Percentiles rank a stretch among this genome's conserved stretches.
Evolutionary conservation across 2,113 vertebrate species (phyloP).

Genomic region (Peromyscus maniculatus): DNA sequence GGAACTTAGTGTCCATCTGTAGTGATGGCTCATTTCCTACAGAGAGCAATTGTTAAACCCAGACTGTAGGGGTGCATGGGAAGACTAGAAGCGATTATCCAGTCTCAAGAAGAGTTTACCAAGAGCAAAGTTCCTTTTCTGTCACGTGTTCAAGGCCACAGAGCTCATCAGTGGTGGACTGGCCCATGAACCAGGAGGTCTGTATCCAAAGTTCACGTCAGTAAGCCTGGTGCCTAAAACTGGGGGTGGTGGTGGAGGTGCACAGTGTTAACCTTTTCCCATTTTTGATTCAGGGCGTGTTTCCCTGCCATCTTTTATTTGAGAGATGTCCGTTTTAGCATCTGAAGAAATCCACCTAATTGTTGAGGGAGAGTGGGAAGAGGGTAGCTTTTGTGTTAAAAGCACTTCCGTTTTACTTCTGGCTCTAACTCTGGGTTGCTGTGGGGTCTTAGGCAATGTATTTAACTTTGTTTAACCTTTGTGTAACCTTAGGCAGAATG

Average conservation of each 20-base stretch:
- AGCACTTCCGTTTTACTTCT: constrained; percentile 13
- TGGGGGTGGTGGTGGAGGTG: background rate
- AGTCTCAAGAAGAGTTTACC: constrained; percentile 60
- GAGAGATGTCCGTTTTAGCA: background rate
- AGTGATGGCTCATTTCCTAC: background rate
- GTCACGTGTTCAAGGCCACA: background rate
- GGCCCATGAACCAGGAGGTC: background rate
- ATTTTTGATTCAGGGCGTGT: background rate
- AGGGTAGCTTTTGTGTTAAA: background rate
- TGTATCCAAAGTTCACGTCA: background rate
- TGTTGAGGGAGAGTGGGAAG: background rate
- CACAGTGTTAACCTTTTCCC: background rate
- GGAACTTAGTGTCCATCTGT: background rate
- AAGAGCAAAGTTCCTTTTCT: constrained; percentile 47
- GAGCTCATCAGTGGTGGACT: background rate
- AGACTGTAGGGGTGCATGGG: background rate
- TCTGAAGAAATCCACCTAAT: background rate
- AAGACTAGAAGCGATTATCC: background rate
- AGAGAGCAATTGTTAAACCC: background rate
- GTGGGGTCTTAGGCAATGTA: constrained; percentile 49
- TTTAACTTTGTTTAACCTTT: constrained; percentile 66
- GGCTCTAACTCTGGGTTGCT: constrained; percentile 1
- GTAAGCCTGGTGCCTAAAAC: background rate
- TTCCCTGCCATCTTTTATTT: background rate
- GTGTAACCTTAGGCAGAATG: constrained; percentile 8